Conservation (phyloP, 2,797 vertebrate species). For the Mionectes olivaceus region DNA sequence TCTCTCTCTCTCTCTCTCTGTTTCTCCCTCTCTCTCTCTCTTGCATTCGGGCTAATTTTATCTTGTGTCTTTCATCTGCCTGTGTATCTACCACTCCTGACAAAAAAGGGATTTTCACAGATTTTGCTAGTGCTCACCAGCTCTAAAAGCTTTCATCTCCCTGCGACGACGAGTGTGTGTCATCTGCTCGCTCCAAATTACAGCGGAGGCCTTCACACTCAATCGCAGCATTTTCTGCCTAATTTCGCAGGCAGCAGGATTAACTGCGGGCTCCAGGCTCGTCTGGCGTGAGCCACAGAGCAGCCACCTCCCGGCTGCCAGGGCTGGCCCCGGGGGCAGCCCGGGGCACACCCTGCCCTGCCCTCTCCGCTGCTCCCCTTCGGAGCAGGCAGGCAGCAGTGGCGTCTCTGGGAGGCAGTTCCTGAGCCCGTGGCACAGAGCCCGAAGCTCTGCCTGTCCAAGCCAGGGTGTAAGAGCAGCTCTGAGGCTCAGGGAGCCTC, state of each 20-base stretch:
- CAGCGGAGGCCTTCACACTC: conserved; percentile 54
- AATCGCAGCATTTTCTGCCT: conserved; percentile 68
- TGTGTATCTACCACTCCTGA: conserved; percentile 57
- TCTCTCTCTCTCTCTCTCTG: not conserved
- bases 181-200: conserved; percentile 70
- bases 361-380: rapidly evolving
- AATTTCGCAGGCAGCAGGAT: conserved; percentile 68
- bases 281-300: not conserved
- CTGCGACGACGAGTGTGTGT: conserved; percentile 25
- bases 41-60: conserved; percentile 62
- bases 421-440: not conserved
- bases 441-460: not conserved
- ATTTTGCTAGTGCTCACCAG: conserved; percentile 63
- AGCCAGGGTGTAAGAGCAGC: not conserved
- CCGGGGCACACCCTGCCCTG: not conserved
- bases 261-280: conserved; percentile 26
- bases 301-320: not conserved
- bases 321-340: not conserved
- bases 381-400: rapidly evolving
- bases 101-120: conserved; percentile 65
- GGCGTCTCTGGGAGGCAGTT: not conserved
- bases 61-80: conserved; percentile 72
- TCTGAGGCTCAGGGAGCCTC: not conserved
- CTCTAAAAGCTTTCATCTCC: conserved; percentile 75
- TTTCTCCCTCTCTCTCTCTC: not conserved